phyloP scores from a whole-genome alignment of 2,888 invertebrate species.

The Chymomyza fuscimana region DNA sequence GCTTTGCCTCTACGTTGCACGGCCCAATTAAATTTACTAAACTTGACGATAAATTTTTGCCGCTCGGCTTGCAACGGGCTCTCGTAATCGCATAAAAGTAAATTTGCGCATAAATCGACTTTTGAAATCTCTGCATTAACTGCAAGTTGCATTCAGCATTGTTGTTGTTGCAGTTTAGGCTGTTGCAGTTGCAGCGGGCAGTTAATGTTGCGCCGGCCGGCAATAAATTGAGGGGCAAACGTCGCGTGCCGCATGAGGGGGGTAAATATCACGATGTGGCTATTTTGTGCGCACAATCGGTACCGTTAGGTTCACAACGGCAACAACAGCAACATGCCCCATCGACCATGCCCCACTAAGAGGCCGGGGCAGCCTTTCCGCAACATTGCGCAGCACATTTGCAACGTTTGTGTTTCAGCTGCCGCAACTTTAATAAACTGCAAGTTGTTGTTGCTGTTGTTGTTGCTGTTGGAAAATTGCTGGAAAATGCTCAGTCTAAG shows the following conservation, averaged over 20 bases:
- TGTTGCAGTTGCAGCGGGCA: background rate
- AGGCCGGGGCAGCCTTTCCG: constrained; percentile 41
- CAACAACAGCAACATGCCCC: constrained; percentile 39
- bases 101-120: constrained; percentile 72
- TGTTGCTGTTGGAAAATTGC: constrained; percentile 26
- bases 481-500: constrained; percentile 16
- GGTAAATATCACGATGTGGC: constrained; percentile 69
- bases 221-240: constrained; percentile 13
- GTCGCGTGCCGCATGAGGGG: background rate
- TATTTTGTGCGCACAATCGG: constrained; percentile 72
- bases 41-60: constrained; percentile 69
- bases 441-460: constrained; percentile 40
- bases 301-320: constrained; percentile 64
- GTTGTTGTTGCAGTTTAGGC: background rate
- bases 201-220: constrained; percentile 50
- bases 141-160: background rate
- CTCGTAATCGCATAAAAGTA: constrained; percentile 71
- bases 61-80: constrained; percentile 48
- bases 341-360: constrained; percentile 9
- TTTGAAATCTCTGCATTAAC: constrained; percentile 54
- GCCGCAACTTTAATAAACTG: constrained; percentile 68
- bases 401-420: constrained; percentile 22
- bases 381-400: constrained; percentile 25
- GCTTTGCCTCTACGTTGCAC: constrained; percentile 42
- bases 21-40: constrained; percentile 73